Evolutionary conservation across 1,140 invertebrate genomes (phyloP), one percentile per base, ranked within the genome.

Genomic region (Platyscapa corneri): DNA sequence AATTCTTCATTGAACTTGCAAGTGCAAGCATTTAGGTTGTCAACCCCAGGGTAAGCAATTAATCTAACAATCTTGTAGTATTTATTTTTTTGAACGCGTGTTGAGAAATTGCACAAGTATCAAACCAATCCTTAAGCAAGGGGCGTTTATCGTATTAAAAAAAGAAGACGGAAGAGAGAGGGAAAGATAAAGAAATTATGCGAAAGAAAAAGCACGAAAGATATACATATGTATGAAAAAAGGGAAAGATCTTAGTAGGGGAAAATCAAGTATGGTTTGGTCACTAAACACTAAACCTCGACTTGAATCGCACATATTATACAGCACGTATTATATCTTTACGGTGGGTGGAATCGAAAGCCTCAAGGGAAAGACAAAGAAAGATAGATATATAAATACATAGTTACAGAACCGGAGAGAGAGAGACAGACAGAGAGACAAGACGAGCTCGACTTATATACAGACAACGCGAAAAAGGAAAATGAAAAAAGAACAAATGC

Each of bases 1-100:
- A 87, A 82, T 81, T 32, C 81, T 75, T 14, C 64, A 64, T 0
- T 60, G 30, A 37, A 60, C 32, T 78, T 32, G 42, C 75, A 34
- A 32, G 16, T 53, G 34, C 34, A 53, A 53, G 76, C 80, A n/a
- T 37, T 42, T 49, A 14, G 72, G 65, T 53, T 86, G 87, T 87
- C 87, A 87, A 74, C 65, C 67, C 39, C 46, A 77, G 16, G 70
- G 74, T 42, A 72, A 76, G 82, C 78, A 88, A 84, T 88, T 88
- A 88, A 88, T 86, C 53, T 64, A 70, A 84, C 39, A 77, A 56
- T 46, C 46, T 82, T 81, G 84, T 86, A 75, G 46, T 46, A 53
- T 81, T 87, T 86, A 87, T 88, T 88, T 88, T 87, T 88, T 83
- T 64, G 37, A 32, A 30, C 53, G 60, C 10, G n/a, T 42, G 60